phyloP scores from a whole-genome alignment of 2,113 vertebrate genomes.

The Xiphorhynchus elegans region DNA sequence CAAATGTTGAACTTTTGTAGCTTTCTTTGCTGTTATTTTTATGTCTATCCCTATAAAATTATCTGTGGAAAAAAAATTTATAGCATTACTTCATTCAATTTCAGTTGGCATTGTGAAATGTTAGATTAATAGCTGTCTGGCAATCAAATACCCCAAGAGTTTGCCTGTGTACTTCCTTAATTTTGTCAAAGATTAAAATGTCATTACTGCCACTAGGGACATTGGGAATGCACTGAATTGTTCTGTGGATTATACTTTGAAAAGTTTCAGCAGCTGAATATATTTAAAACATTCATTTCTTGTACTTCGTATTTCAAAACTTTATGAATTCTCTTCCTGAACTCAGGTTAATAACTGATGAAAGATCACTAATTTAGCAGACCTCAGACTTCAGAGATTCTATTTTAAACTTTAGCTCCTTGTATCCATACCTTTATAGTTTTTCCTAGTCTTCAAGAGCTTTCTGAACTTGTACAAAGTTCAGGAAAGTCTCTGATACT shows the following conservation, averaged over 20 bases:
- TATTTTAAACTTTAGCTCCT: not conserved
- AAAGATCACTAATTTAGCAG: not conserved
- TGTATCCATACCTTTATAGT: not conserved
- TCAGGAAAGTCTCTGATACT: not conserved
- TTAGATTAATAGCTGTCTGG: conserved; percentile 15
- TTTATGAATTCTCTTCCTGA: not conserved
- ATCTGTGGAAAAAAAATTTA: not conserved
- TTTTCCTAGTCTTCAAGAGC: not conserved
- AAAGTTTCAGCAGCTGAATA: conserved; percentile 53
- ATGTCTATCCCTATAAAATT: not conserved
- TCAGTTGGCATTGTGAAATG: not conserved
- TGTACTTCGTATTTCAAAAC: not conserved
- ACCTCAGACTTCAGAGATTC: not conserved
- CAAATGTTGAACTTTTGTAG: not conserved
- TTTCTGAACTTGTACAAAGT: not conserved
- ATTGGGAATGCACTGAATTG: conserved; percentile 37
- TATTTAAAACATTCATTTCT: conserved; percentile 44
- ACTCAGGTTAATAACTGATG: not conserved
- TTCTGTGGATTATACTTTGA: conserved; percentile 47
- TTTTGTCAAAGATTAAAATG: conserved; percentile 52
- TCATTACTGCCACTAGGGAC: conserved; percentile 1
- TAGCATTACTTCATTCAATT: not conserved
- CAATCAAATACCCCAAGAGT: not conserved
- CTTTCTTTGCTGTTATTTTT: not conserved
- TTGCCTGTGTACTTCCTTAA: not conserved